These are phyloP conservation scores for Diorhabda elongata DNA, from an alignment of 1,140 invertebrate genomes.

Conservation along the genomic window DNA sequence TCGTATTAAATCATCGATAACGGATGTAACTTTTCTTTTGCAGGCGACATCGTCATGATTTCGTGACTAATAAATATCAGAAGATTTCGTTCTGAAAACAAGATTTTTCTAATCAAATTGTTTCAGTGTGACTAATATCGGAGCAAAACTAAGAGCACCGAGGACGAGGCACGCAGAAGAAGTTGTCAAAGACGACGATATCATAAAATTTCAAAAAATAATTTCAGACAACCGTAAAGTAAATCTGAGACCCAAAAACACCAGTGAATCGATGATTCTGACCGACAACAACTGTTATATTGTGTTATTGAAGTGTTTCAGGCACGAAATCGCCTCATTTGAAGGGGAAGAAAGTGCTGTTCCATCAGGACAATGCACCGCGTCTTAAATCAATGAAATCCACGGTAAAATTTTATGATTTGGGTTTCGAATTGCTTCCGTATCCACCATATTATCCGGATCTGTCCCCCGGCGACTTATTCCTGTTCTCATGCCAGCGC, in stretches of 20 bases:
- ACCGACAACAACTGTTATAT: background rate
- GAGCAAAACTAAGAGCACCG: background rate
- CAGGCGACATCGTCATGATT: too few relatives aligned
- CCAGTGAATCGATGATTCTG: background rate
- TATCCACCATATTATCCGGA: too few relatives aligned
- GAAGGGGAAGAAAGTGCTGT: background rate
- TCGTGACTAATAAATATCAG: too few relatives aligned
- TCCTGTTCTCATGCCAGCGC: too few relatives aligned
- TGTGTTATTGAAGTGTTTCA: background rate
- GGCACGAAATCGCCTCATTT: background rate
- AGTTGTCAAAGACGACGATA: background rate
- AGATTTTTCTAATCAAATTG: too few relatives aligned
- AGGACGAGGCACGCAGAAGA: background rate
- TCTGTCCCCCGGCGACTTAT: too few relatives aligned
- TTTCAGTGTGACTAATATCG: too few relatives aligned
- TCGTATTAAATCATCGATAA: too few relatives aligned
- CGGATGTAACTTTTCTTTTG: too few relatives aligned
- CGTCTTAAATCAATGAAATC: background rate
- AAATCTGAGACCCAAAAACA: background rate
- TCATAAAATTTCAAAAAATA: background rate
- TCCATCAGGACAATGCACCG: background rate
- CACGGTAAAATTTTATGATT: background rate
- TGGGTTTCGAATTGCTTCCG: background rate
- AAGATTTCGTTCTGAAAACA: too few relatives aligned
- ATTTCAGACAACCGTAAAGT: background rate